These are phyloP conservation scores for Hippocampus guttulatus DNA, from an alignment of 2,113 vertebrate genomes.

Conservation along the genomic window DNA sequence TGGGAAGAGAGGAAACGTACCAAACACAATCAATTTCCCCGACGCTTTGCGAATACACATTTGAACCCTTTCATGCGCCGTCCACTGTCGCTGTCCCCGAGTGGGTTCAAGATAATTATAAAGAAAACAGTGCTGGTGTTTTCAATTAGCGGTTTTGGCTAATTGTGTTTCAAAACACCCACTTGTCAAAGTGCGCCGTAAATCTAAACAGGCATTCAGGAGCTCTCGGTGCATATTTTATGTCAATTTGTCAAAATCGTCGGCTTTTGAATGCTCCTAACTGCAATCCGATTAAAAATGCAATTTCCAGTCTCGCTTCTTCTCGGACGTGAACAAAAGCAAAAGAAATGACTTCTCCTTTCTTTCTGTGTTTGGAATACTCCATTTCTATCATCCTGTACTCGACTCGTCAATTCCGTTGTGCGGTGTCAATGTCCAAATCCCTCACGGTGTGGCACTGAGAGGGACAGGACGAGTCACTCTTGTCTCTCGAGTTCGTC, in stretches of 20 bases:
- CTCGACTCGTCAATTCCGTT: not conserved
- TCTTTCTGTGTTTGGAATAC: not conserved
- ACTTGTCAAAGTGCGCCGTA: not conserved
- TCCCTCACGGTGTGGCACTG: constrained; percentile 79
- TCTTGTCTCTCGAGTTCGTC: constrained; percentile 83
- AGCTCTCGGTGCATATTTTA: not conserved
- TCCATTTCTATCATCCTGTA: not conserved
- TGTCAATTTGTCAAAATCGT: not conserved
- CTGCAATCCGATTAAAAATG: not conserved
- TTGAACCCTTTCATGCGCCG: too few species aligned
- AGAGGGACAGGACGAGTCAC: constrained; percentile 73
- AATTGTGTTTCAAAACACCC: not conserved
- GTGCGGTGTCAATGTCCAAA: not conserved
- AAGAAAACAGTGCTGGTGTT: not conserved
- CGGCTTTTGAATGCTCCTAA: not conserved
- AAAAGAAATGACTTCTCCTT: too few species aligned
- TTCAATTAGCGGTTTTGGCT: not conserved
- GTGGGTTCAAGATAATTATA: not conserved
- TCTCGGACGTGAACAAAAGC: not conserved
- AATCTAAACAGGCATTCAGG: not conserved
- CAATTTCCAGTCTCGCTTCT: not conserved
- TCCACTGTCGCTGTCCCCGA: too few species aligned
- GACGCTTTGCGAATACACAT: not conserved
- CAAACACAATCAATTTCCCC: not conserved
- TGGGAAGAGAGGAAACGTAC: constrained; percentile 60